Conservation (phyloP, 2,888 invertebrate genomes). For the Druceiella hillmani region DNA sequence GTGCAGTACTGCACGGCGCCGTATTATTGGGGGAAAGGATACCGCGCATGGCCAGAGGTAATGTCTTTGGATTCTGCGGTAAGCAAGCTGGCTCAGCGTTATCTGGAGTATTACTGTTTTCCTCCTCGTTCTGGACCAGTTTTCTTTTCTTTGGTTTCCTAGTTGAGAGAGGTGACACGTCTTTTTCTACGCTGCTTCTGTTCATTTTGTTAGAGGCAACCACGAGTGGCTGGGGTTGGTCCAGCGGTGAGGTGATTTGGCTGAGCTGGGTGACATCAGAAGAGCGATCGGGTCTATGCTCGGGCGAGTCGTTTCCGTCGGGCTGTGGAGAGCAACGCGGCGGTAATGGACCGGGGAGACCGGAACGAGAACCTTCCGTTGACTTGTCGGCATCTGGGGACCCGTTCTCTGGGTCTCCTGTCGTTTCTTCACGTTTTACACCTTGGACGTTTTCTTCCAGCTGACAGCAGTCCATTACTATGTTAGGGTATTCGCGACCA, state of each 20-base stretch:
- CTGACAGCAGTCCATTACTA: slow-evolving; percentile 93
- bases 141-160: slow-evolving; percentile 54
- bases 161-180: slow-evolving; percentile 55
- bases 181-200: slow-evolving; percentile 50
- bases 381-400: slow-evolving; percentile 83
- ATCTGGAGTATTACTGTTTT: slow-evolving; percentile 36
- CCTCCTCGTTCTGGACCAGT: slow-evolving; percentile 44
- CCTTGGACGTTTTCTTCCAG: slow-evolving; percentile 75
- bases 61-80: too few relatives aligned
- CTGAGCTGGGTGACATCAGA: slow-evolving; percentile 45
- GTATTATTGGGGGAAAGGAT: slow-evolving; percentile 32
- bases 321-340: slow-evolving; percentile 42
- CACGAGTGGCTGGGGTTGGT: slow-evolving; percentile 42
- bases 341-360: slow-evolving; percentile 34
- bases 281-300: slow-evolving; percentile 39
- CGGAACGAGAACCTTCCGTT: slow-evolving; percentile 38
- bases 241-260: slow-evolving; percentile 34
- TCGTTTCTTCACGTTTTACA: slow-evolving; percentile 78
- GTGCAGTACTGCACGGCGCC: slow-evolving; percentile 39
- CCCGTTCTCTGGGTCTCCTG: slow-evolving; percentile 81
- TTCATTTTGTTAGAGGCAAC: slow-evolving; percentile 40
- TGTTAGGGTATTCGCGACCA: slow-evolving; percentile 82
- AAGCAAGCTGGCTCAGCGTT: slow-evolving; percentile 41
- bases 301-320: slow-evolving; percentile 38
- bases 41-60: slow-evolving; percentile 45